Evolutionary conservation across 2,797 vertebrate genomes (phyloP), one percentile per base, ranked within the genome.

Genomic region (Poeciliopsis presidionis): DNA sequence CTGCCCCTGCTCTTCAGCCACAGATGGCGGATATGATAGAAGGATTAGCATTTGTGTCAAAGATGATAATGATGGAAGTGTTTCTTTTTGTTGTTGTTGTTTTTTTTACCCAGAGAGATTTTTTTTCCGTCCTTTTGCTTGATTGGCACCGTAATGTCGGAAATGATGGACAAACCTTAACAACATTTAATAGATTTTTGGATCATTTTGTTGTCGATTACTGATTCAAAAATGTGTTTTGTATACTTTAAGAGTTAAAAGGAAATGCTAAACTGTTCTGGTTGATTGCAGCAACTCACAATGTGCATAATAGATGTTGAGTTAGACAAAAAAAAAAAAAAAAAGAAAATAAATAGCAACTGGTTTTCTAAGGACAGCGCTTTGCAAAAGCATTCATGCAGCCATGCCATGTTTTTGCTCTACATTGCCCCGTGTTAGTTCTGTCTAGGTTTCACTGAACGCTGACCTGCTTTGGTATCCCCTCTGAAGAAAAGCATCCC

Each of bases 11-110:
- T 89, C 91, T 93, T 86, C 89, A 92, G 87, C 90, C 91, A 93
- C 93, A 95, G 94, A 95, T 94, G 94, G 92, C 90, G 89, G 91
- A 93, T 91, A 93, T 89, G 87, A 88, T 83, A 76, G 79, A 81
- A 74, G 88, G 91, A 94, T 94, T 93, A 93, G 83, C 92, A 91
- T 93, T 90, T 90, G 85, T 90, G 89, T 92, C 89, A 85, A 84
- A 87, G 89, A 91, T 87, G 90, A 89, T 91, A 84, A 91, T 91
- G 89, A 91, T 91, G 90, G 86, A 90, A 83, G 80, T 87, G 84
- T 83, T 84, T 89, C 12, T 55, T 39, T 39, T 39, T 39, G 36
- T 53, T 25, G 47, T 55, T 55, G n/a, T n/a, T 9, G 43, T 51
- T 33, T 33, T n/a, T 16, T 14, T 55, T 77, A 78, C 59, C 51